A percentile compares a stretch with the other conserved stretches of the same genome.
phyloP scores from a whole-genome alignment of 1,140 invertebrate species.

The Dinoponera quadriceps region DNA sequence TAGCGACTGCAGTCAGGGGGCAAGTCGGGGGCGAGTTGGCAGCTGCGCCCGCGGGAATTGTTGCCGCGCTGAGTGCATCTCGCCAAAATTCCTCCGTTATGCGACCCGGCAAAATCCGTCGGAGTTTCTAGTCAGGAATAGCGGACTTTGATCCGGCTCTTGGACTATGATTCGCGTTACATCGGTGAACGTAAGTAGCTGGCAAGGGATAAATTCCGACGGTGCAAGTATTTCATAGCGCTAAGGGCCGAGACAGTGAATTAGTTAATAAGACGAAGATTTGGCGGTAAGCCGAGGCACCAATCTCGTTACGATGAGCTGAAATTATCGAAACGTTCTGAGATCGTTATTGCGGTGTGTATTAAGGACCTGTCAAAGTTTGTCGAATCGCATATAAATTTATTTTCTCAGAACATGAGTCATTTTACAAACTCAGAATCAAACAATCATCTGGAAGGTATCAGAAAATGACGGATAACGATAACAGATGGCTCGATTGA shows the following conservation, averaged over 20 bases:
- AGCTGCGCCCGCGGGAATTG: conserved; percentile 56
- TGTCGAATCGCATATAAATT: too few relatives aligned
- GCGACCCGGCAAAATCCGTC: conserved; percentile 56
- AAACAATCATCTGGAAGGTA: too few relatives aligned
- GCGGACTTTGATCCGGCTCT: not conserved
- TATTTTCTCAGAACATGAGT: too few relatives aligned
- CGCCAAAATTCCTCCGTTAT: conserved; percentile 62
- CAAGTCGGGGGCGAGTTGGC: not conserved
- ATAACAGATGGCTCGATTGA: too few relatives aligned
- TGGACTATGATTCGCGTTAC: not conserved
- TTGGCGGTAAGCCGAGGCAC: not conserved
- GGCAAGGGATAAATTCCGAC: not conserved
- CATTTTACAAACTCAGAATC: too few relatives aligned
- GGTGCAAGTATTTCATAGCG: not conserved
- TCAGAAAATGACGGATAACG: too few relatives aligned
- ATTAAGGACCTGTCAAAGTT: too few relatives aligned
- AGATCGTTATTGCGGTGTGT: too few relatives aligned
- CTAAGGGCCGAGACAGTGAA: not conserved
- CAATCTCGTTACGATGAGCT: not conserved
- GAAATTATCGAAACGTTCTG: not conserved
- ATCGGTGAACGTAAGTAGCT: not conserved
- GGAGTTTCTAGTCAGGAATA: not conserved
- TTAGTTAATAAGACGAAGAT: not conserved
- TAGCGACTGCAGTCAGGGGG: conserved; percentile 47
- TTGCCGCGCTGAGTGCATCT: conserved; percentile 52